Base-by-base conservation (phyloP, 2,888 invertebrate genomes). In the Tenodera sinensis region DNA sequence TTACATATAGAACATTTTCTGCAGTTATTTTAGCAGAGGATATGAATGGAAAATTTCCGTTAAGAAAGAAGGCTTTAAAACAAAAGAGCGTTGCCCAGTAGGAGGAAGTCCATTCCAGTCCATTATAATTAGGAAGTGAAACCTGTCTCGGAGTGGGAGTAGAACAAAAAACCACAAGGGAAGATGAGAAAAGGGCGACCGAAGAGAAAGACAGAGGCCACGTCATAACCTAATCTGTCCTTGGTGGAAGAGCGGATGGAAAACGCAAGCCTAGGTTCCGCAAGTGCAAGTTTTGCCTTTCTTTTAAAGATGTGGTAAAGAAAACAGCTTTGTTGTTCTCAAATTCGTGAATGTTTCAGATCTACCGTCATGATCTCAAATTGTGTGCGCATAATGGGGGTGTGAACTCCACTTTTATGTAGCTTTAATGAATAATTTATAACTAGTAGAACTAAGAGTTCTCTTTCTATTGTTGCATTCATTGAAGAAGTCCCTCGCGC, bases 121-220 rank as follows among this genome's bases (percentile, higher is more conserved):
- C 54, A 30, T 20, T 82, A 82, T 87, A 87, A 87, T 87, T 87
- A 87, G 81, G 82, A 30, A 30, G 87, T 81, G 28, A 87, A 81
- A 87, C 82, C 82, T 87, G 71, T 87, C 20, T 87, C 34, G 71
- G 71, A 71, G n/a, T 8, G 27, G 84, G 25, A 84, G 84, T 84
- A 25, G 28, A 20, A 71, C 54, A 71, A 71, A 71, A 71, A 71
- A 71, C 54, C 54, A 71, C 54, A 71, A 71, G 54, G 54, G 54
- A 71, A 71, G 54, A 71, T 71, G 54, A 71, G 54, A 71, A 71
- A 71, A 71, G 54, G 54, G 54, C 54, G 54, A 71, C 42, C 42
- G 42, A 25, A 20, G 15, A 71, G 54, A 71, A 8, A 71, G 54
- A 71, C 54, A 71, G 54, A 71, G 54, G 54, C 54, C 25, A 71